Conservation (phyloP, 2,797 vertebrate genomes). For the Cyclopterus lumpus region DNA sequence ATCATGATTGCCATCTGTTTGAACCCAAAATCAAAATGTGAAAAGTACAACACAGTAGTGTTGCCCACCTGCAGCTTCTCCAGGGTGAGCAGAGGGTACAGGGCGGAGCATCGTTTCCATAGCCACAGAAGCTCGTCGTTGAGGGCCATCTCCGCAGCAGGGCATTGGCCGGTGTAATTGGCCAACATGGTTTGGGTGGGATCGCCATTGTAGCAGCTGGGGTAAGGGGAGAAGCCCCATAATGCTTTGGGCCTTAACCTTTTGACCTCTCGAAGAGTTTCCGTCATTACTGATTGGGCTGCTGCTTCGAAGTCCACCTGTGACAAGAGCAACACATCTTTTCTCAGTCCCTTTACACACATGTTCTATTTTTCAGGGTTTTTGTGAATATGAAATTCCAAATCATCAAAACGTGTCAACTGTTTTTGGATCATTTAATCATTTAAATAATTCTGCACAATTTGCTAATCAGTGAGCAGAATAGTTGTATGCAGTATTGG, state of each 20-base stretch:
- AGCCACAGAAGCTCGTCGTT: conserved; percentile 85
- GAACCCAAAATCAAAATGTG: not conserved
- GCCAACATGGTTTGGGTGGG: conserved; percentile 66
- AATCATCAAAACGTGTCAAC: not conserved
- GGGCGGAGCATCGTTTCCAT: conserved; percentile 83
- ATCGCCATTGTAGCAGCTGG: conserved; percentile 80
- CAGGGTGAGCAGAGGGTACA: conserved; percentile 82
- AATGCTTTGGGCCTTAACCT: conserved; percentile 83
- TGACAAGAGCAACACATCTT: conserved; percentile 33
- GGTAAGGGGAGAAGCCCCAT: conserved; percentile 84
- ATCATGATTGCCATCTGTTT: not conserved
- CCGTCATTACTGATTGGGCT: conserved; percentile 82
- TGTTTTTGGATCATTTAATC: not conserved
- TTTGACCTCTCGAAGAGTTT: conserved; percentile 82
- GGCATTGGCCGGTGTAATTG: conserved; percentile 83
- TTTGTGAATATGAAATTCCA: not conserved
- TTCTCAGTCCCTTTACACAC: not conserved
- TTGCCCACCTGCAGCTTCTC: conserved; percentile 78
- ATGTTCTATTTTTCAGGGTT: not conserved
- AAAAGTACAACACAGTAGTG: not conserved
- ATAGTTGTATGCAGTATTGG: not conserved
- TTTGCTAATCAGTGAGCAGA: not conserved
- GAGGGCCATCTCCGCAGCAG: conserved; percentile 79
- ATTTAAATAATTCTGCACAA: not conserved
- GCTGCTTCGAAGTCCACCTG: conserved; percentile 87